Percentiles rank a stretch among this genome's conserved stretches.
Evolutionary conservation across 1,140 invertebrate species (phyloP).

Genomic region (Leptopilina clavipes): DNA sequence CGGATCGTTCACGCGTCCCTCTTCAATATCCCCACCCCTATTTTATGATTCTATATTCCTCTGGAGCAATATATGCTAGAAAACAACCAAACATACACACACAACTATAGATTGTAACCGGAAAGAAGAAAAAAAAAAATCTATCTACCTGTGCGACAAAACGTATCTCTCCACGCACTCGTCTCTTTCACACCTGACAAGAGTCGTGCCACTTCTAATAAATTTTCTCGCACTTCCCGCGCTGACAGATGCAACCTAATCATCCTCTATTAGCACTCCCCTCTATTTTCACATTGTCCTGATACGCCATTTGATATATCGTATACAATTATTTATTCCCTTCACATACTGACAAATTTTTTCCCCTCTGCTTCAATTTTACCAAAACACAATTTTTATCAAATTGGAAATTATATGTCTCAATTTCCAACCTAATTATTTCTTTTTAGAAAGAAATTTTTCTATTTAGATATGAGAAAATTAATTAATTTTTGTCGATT

Average conservation of each 20-base stretch:
- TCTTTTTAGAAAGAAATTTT: too few relatives aligned
- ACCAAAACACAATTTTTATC: too few relatives aligned
- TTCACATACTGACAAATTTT: too few relatives aligned
- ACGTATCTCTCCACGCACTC: neutral
- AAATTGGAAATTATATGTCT: too few relatives aligned
- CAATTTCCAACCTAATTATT: too few relatives aligned
- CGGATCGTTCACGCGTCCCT: conserved; percentile 40
- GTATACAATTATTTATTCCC: too few relatives aligned
- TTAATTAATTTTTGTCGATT: too few relatives aligned
- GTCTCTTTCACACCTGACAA: neutral
- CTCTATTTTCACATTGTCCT: neutral
- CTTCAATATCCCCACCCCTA: conserved; percentile 8
- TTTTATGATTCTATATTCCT: conserved; percentile 19
- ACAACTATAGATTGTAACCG: too few relatives aligned
- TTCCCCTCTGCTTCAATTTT: too few relatives aligned
- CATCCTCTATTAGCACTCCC: neutral
- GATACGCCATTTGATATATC: too few relatives aligned
- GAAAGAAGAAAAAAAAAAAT: neutral
- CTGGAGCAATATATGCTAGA: too few relatives aligned
- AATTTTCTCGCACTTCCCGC: neutral
- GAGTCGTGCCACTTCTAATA: neutral
- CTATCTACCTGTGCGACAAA: conserved; percentile 17
- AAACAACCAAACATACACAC: neutral
- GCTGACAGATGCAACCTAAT: conserved; percentile 14
- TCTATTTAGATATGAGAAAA: too few relatives aligned